A percentile compares a stretch with the other conserved stretches of the same genome.
phyloP scores from a whole-genome alignment of 64 coral and sea anemone genomes.

The Stylophora pistillata region DNA sequence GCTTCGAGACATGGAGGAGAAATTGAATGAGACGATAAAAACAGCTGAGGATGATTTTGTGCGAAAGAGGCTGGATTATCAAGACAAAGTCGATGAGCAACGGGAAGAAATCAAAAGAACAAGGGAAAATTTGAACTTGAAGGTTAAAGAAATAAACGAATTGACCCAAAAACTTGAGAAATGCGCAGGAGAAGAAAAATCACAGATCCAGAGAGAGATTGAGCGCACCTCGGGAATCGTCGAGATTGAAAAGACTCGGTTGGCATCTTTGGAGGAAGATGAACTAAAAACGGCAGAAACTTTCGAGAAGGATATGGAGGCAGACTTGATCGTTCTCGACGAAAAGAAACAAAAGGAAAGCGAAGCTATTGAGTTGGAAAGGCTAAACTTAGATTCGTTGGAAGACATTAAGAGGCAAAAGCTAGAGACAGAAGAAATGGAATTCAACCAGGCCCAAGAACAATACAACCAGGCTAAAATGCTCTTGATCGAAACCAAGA shows the following conservation, averaged over 20 bases:
- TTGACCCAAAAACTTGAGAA: slow-evolving; percentile 38
- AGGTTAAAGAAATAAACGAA: slow-evolving; percentile 29
- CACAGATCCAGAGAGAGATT: slow-evolving; percentile 54
- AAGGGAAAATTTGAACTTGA: slow-evolving; percentile 18
- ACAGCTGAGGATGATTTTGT: slow-evolving; percentile 66
- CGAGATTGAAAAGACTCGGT: slow-evolving; percentile 26
- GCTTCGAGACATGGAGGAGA: slow-evolving; percentile 69
- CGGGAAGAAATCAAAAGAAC: slow-evolving; percentile 26
- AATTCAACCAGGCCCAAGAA: slow-evolving; percentile 72
- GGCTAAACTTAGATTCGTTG: slow-evolving; percentile 53
- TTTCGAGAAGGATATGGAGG: slow-evolving; percentile 76
- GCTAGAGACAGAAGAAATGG: slow-evolving; percentile 67
- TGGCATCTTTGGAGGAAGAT: slow-evolving; percentile 62
- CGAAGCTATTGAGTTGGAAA: slow-evolving; percentile 65
- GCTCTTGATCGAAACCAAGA: slow-evolving; percentile 78
- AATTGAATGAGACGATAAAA: slow-evolving; percentile 42
- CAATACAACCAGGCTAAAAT: slow-evolving; percentile 84
- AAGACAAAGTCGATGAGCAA: slow-evolving; percentile 49
- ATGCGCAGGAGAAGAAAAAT: slow-evolving; percentile 35
- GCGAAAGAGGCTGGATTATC: slow-evolving; percentile 63
- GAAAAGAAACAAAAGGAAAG: slow-evolving; percentile 50
- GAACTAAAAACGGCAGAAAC: slow-evolving; percentile 54
- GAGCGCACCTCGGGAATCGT: slow-evolving; percentile 17
- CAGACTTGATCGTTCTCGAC: slow-evolving; percentile 44
- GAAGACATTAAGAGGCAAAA: slow-evolving; percentile 69